phyloP scores from a whole-genome alignment of 2,113 vertebrate genomes.

The Phalacrocorax brasilianus region DNA sequence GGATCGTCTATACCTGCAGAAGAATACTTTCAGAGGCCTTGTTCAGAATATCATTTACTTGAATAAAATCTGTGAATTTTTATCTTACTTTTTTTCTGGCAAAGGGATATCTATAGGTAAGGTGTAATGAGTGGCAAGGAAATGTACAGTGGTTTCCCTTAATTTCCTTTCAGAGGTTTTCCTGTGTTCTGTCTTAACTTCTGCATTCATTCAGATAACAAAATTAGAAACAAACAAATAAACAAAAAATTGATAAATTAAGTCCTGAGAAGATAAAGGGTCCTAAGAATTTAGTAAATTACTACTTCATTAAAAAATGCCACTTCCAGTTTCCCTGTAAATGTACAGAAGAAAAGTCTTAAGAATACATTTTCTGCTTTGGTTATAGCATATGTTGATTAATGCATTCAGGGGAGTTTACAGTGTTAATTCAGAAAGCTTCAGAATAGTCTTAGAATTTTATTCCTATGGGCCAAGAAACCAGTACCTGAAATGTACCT shows the following conservation, averaged over 20 bases:
- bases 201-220: not conserved
- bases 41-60: not conserved
- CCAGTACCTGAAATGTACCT: not conserved
- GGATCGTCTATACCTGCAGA: not conserved
- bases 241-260: not conserved
- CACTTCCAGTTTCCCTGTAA: not conserved
- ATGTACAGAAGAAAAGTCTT: not conserved
- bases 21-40: not conserved
- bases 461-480: not conserved
- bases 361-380: not conserved
- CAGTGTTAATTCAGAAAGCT: not conserved
- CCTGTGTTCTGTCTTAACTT: not conserved
- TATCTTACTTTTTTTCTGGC: not conserved
- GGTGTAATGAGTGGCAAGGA: not conserved
- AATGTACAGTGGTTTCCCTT: not conserved
- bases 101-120: not conserved
- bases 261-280: not conserved
- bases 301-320: rapidly evolving
- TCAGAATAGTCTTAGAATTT: not conserved
- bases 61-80: not conserved
- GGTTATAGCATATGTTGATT: not conserved
- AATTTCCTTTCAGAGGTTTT: not conserved
- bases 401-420: not conserved
- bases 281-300: not conserved
- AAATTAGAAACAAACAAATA: not conserved